phyloP scores from a whole-genome alignment of 1,140 invertebrate species.

The Orchestia grillus region DNA sequence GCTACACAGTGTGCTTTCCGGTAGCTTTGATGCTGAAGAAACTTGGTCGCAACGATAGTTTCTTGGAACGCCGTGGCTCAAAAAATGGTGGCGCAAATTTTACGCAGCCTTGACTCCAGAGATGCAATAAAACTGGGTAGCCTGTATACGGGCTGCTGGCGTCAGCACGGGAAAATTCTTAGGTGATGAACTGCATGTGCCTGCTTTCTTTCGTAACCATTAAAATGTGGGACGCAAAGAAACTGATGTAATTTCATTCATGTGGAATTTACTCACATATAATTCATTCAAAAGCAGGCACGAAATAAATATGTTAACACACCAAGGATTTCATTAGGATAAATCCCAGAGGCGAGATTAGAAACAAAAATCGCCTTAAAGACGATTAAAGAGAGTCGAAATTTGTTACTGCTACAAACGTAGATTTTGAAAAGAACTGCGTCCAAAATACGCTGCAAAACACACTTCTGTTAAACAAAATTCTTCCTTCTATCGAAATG shows the following conservation, averaged over 20 bases:
- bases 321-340: no score
- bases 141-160: background rate
- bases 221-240: no score
- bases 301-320: no score
- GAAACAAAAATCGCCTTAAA: no score
- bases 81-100: background rate
- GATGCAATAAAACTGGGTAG: background rate
- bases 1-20: background rate
- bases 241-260: no score
- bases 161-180: background rate
- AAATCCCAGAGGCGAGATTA: no score
- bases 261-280: no score
- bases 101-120: background rate
- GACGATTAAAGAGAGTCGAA: no score
- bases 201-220: no score
- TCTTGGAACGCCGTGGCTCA: background rate
- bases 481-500: background rate
- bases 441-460: background rate
- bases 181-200: no score
- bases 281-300: no score
- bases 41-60: background rate
- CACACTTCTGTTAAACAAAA: background rate
- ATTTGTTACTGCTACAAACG: background rate
- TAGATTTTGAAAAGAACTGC: background rate
- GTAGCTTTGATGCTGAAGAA: background rate